Base-by-base conservation (phyloP, 2,888 invertebrate genomes). In the Schrankia costaestrigalis region DNA sequence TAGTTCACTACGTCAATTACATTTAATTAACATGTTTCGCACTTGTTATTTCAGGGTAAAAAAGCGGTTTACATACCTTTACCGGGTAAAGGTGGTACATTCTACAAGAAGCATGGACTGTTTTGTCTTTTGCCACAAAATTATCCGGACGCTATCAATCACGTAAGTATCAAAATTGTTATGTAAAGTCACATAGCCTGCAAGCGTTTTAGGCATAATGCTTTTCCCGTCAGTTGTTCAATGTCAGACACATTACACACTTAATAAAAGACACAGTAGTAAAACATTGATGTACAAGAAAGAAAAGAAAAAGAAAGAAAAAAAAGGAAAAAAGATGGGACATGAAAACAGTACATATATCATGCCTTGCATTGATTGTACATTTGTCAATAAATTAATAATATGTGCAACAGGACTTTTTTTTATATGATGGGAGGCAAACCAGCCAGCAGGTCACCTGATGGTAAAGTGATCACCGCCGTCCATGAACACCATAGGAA, bases 61-160 rank as follows among this genome's bases (percentile, higher is more conserved):
- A 63, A 41, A 19, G 61, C 69, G 25, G 84, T 83, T 1, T 86
- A 86, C 38, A 63, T 83, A 10, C 88, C 91, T 0, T 71, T 94
- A 15, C 42, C 67, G 5, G 97, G 97, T 1, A 97, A 96, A 73
- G 81, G 84, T 3, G 92, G 93, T 0, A 89, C 90, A 0, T 59
- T 67, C 8, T 97, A 97, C 67, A 90, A 85, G 35, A 92, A 91
- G 47, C 95, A 95, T 58, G 93, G 93, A 0, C 94, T 94, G 1
- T 92, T 97, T 63, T 97, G 96, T 66, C 80, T 97, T 31, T 97
- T 97, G 87, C 95, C 97, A 0, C 97, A 98, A 78, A 95, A 95
- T 69, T 97, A 93, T 83, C 97, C 98, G 0, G 95, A 98, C 79
- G 95, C 97, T 7, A 88, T 95, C 0, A 95, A 97, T 78, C 92